phyloP scores from a whole-genome alignment of 2,113 vertebrate species.

The Pangasianodon hypophthalmus region DNA sequence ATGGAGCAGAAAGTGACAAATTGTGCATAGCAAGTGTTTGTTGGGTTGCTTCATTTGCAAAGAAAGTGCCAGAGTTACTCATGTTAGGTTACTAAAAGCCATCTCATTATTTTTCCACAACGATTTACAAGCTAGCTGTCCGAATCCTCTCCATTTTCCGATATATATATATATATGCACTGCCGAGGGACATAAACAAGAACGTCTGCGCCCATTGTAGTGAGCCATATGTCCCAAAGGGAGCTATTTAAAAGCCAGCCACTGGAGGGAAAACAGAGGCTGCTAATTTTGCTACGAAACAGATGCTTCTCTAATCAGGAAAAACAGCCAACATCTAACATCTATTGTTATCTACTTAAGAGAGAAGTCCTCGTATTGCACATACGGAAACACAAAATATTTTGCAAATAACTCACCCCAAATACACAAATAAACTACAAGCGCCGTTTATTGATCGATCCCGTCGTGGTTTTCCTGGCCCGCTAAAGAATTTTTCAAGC shows the following conservation, averaged over 20 bases:
- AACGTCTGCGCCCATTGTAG: neutral
- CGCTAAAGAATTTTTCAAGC: constrained; percentile 18
- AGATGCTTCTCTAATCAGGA: neutral
- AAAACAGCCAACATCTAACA: neutral
- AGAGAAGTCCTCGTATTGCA: neutral
- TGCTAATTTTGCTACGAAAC: neutral
- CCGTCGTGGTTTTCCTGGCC: neutral
- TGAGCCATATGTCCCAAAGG: neutral
- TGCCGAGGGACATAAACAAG: neutral
- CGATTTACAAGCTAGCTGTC: neutral
- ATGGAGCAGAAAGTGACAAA: neutral
- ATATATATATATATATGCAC: neutral
- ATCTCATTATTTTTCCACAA: neutral
- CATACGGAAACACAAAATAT: neutral
- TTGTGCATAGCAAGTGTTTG: neutral
- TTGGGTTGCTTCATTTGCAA: neutral
- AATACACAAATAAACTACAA: neutral
- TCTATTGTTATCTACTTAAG: neutral
- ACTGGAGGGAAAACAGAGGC: neutral
- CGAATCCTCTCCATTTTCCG: neutral
- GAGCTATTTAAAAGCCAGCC: neutral
- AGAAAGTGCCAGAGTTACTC: neutral
- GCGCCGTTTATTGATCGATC: neutral
- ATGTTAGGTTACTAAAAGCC: neutral
- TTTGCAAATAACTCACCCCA: neutral